Conservation (phyloP, 1,140 invertebrate genomes). For the Saccostrea glomerata region DNA sequence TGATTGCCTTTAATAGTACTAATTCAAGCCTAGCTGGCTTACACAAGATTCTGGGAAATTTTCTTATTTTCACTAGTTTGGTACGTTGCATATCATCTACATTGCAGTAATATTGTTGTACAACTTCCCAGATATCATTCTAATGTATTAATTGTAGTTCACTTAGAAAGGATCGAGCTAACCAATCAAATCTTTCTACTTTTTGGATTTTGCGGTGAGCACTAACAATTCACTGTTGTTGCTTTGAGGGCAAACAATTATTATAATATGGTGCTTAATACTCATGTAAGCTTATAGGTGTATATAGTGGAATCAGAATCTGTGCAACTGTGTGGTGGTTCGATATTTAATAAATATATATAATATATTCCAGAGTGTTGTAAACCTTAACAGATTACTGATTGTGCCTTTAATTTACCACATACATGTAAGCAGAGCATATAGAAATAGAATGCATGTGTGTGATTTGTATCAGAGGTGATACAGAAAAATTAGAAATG, state of each 20-base stretch:
- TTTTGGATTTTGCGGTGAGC: constrained; percentile 26
- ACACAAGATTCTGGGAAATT: background rate
- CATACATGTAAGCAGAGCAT: background rate
- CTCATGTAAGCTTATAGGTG: background rate
- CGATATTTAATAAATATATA: background rate
- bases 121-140: background rate
- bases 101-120: background rate
- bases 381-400: background rate
- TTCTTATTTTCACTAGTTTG: background rate
- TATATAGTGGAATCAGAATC: background rate
- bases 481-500: background rate
- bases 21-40: no score
- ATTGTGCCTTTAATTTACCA: background rate
- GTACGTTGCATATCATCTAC: background rate
- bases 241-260: background rate
- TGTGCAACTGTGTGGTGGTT: background rate
- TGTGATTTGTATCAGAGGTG: background rate
- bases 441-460: background rate
- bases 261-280: background rate
- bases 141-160: background rate
- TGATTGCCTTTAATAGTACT: no score
- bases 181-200: constrained; percentile 20
- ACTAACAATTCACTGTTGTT: background rate
- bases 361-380: constrained; percentile 13
- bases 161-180: background rate